phyloP scores from a whole-genome alignment of 1,140 invertebrate species.

The Himalopsyche phryganea region DNA sequence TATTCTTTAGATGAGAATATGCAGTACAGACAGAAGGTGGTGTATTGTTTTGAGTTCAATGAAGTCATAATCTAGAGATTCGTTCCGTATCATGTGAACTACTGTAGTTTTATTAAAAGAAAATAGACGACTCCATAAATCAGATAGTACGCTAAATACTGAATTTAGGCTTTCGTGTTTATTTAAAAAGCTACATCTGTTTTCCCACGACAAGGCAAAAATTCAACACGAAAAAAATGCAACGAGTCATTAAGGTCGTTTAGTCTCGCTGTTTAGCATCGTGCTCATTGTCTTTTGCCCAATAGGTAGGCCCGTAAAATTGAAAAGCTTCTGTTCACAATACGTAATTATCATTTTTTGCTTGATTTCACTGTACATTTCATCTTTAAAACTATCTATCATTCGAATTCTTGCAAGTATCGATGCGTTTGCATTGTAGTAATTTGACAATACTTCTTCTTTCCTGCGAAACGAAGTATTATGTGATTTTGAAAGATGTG shows the following conservation, averaged over 20 bases:
- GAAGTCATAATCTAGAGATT: too few species aligned
- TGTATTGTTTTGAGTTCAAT: too few species aligned
- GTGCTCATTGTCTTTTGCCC: conserved; percentile 8
- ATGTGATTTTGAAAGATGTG: too few species aligned
- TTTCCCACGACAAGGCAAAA: conserved; percentile 5
- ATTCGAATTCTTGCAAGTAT: neutral
- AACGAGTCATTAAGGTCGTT: neutral
- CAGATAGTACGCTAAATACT: too few species aligned
- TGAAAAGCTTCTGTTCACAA: conserved; percentile 16
- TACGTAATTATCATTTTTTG: conserved; percentile 22
- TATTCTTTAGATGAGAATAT: too few species aligned
- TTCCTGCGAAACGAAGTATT: conserved; percentile 8
- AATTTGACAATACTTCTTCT: conserved; percentile 4
- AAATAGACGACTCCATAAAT: too few species aligned
- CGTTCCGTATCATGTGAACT: too few species aligned
- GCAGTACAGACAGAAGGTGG: too few species aligned
- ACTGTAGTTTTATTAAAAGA: too few species aligned
- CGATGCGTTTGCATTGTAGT: conserved; percentile 1
- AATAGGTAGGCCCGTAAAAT: conserved; percentile 1
- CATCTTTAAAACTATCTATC: conserved; percentile 18
- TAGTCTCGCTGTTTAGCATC: conserved; percentile 9
- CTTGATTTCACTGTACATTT: conserved; percentile 19
- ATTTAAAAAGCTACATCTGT: neutral
- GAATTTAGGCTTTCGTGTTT: too few species aligned
- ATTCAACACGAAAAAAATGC: neutral